Conservation (phyloP, 2,113 vertebrate genomes). For the Pycnonotus jocosus region DNA sequence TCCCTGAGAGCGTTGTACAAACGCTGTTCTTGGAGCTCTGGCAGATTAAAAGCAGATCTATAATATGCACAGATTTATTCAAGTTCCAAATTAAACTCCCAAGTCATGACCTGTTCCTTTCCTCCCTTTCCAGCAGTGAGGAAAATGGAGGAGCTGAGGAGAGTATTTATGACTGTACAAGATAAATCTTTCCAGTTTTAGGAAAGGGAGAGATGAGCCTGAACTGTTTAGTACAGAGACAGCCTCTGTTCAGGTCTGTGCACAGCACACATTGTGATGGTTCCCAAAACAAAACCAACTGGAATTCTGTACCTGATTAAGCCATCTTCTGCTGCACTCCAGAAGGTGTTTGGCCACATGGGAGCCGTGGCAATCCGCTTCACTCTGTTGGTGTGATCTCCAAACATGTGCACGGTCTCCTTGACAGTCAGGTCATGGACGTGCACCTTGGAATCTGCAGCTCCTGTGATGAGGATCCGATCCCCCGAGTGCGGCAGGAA, state of each 20-base stretch:
- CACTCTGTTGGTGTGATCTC: slow-evolving; percentile 95
- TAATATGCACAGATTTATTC: background rate
- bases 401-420: slow-evolving; percentile 98
- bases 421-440: slow-evolving; percentile 94
- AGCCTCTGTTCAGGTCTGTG: background rate
- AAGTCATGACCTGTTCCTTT: background rate
- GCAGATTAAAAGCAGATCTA: background rate
- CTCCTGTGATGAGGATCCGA: slow-evolving; percentile 92
- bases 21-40: fast-evolving
- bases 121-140: background rate
- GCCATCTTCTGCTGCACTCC: slow-evolving; percentile 96
- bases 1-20: fast-evolving
- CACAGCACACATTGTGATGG: background rate
- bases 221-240: background rate
- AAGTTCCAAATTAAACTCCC: background rate
- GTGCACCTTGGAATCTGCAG: slow-evolving; percentile 96
- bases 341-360: slow-evolving; percentile 99
- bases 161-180: background rate
- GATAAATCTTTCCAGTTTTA: background rate
- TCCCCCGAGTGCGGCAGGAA: slow-evolving; percentile 95
- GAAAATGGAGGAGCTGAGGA: background rate
- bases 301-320: slow-evolving; percentile 83
- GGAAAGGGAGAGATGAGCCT: background rate
- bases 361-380: slow-evolving; percentile 96
- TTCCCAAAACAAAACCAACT: background rate